Conservation (phyloP, 2,797 vertebrate species). For the Gymnocypris eckloni region DNA sequence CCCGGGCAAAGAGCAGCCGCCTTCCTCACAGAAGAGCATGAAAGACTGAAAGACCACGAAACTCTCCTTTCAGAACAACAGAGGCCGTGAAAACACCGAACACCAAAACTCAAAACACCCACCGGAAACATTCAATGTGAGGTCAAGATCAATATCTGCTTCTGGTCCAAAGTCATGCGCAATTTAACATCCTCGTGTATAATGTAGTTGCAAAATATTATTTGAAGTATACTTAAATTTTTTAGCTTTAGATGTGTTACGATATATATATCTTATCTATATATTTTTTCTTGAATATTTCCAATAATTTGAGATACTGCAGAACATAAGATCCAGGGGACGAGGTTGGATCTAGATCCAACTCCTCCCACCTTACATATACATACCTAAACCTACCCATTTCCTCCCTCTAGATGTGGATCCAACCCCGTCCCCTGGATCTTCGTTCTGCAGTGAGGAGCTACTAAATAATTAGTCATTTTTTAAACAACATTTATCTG, state of each 20-base stretch:
- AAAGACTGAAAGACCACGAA: neutral
- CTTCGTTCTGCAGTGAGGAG: too few species aligned
- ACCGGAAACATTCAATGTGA: neutral
- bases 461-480: neutral
- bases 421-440: too few species aligned
- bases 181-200: neutral
- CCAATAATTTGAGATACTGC: neutral
- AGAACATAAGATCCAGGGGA: too few species aligned
- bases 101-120: neutral
- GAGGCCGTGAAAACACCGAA: neutral
- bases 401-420: too few species aligned
- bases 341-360: too few species aligned
- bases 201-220: neutral
- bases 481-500: neutral
- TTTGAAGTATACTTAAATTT: neutral
- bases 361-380: too few species aligned
- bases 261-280: neutral
- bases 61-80: neutral
- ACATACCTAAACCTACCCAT: too few species aligned
- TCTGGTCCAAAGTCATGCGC: neutral
- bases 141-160: neutral
- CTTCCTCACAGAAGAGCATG: neutral
- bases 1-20: neutral
- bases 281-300: neutral
- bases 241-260: neutral